Conservation (phyloP, 2,888 invertebrate species). For the Glomeris marginata region DNA sequence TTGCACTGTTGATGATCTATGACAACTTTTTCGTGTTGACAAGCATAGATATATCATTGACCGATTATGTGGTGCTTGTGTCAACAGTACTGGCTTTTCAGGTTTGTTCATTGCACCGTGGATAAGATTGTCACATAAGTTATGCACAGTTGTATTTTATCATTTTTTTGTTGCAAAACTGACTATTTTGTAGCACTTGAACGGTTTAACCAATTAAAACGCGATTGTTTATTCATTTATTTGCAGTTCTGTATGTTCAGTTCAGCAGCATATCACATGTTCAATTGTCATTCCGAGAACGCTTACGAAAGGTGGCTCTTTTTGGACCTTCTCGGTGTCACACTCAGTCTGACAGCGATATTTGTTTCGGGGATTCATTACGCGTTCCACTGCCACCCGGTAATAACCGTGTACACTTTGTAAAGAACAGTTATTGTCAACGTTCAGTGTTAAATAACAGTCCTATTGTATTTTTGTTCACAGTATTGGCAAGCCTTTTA, state of each 20-base stretch:
- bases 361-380: slow-evolving; percentile 93
- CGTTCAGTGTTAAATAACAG: background rate
- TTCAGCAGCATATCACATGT: slow-evolving; percentile 85
- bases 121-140: background rate
- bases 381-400: slow-evolving; percentile 89
- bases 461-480: slow-evolving; percentile 12
- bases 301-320: slow-evolving; percentile 74
- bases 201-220: no score
- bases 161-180: no score
- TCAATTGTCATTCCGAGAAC: slow-evolving; percentile 77
- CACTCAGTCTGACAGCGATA: slow-evolving; percentile 78
- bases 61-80: slow-evolving; percentile 73
- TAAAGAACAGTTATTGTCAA: background rate
- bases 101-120: slow-evolving; percentile 38
- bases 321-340: slow-evolving; percentile 85
- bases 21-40: slow-evolving; percentile 46
- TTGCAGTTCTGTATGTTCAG: slow-evolving; percentile 80
- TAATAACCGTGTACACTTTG: slow-evolving; percentile 38
- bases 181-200: no score
- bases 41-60: slow-evolving; percentile 51
- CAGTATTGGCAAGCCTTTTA: slow-evolving; percentile 31
- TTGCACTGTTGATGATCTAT: slow-evolving; percentile 66
- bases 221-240: slow-evolving; percentile 17
- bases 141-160: background rate
- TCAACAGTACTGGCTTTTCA: slow-evolving; percentile 72